Base-by-base conservation (phyloP, 2,888 invertebrate genomes). In the Cantharis lateralis region DNA sequence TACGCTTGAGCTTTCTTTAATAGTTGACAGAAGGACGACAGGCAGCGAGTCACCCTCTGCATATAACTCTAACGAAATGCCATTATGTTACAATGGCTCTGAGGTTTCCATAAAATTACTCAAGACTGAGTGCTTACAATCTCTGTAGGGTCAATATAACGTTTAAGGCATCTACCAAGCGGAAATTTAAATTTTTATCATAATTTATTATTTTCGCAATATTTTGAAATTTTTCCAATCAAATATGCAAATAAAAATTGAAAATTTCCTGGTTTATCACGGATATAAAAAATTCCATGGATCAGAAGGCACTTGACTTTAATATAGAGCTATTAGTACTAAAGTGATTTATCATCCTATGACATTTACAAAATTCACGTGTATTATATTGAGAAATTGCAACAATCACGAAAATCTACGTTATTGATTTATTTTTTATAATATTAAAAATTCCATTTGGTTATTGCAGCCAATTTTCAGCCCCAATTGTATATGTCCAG, bases 81-180 rank as follows among this genome's bases (percentile, higher is more conserved):
- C 24, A 66, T 66, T 66, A 66, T 13, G 64, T 24, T 66, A 66
- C 64, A 66, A 66, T 66, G 64, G 64, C 64, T 66, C 64, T 66
- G 64, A 20, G 64, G 64, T 66, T 66, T 18, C 64, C 13, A 66
- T 66, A 66, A 66, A 66, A 66, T 66, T 66, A 20, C 64, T 66
- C 64, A 66, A 66, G 18, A 66, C 64, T 66, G 64, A 66, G 64
- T 66, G 64, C 16, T 20, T 66, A 20, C 63, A 63, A 66, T 18
- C 64, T 24, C n/a, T 20, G 64, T 66, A 66, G 64, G 64, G 64
- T 66, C 64, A 66, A 66, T 64, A 64, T n/a, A 66, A 66, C 24
- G 64, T 66, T 20, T 18, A 66, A 24, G 13, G 64, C 64, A 66
- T 18, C 64, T n/a, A 66, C 20, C 64, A 9, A 66, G 13, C 5